Evolutionary conservation across 2,888 invertebrate genomes (phyloP).

Genomic region (Xestia ashworthii): DNA sequence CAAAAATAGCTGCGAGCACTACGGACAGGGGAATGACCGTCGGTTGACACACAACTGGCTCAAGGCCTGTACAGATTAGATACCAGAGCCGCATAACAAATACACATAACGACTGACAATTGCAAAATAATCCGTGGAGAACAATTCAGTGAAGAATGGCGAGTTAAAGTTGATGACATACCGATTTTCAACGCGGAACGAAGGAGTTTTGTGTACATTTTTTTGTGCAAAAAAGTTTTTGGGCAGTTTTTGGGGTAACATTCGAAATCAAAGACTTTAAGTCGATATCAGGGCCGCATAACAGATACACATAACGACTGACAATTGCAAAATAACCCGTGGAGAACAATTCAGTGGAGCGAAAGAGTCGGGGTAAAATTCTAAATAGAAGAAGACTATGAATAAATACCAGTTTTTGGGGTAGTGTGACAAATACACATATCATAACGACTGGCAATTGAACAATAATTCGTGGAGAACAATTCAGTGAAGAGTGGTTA

Average conservation of each 20-base stretch:
- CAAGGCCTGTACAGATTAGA: slow-evolving; percentile 89
- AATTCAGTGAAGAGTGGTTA: slow-evolving; percentile 32
- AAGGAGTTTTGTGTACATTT: not conserved
- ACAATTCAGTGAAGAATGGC: slow-evolving; percentile 56
- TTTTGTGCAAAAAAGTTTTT: not conserved
- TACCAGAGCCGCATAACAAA: slow-evolving; percentile 86
- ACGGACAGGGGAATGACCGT: slow-evolving; percentile 87
- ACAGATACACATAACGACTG: slow-evolving; percentile 80
- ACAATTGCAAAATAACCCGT: slow-evolving; percentile 82
- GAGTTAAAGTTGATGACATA: slow-evolving; percentile 9
- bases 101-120: slow-evolving; percentile 79
- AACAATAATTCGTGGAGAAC: slow-evolving; percentile 78
- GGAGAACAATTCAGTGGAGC: slow-evolving; percentile 58
- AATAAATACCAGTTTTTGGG: no score
- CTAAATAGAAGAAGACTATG: no score
- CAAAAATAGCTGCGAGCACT: slow-evolving; percentile 86
- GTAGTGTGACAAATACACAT: slow-evolving; percentile 80
- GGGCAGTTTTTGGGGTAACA: not conserved
- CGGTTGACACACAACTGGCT: slow-evolving; percentile 89
- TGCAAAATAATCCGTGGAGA: slow-evolving; percentile 80
- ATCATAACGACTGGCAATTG: slow-evolving; percentile 79
- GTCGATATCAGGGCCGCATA: slow-evolving; percentile 87
- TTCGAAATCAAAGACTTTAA: slow-evolving; percentile 62
- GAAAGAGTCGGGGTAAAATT: no score
- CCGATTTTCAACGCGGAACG: not conserved